These are phyloP conservation scores for Eumerus sabulonum DNA, from an alignment of 2,888 invertebrate species.

Conservation along the genomic window DNA sequence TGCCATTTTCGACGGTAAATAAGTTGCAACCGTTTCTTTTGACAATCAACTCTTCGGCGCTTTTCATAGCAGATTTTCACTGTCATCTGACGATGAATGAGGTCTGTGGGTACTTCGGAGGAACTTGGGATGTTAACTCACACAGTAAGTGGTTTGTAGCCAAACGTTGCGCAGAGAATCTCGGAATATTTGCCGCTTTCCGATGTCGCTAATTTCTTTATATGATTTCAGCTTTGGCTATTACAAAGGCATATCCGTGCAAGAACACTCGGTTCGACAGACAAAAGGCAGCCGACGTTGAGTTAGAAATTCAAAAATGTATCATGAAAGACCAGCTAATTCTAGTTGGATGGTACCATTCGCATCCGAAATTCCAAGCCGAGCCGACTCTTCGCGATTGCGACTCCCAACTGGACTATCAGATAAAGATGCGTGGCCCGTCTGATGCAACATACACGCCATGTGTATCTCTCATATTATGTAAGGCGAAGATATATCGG, in stretches of 20 bases:
- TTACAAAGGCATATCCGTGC: conserved; percentile 94
- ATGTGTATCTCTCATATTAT: conserved; percentile 94
- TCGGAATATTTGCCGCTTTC: background rate
- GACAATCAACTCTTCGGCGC: conserved; percentile 91
- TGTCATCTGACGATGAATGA: conserved; percentile 96
- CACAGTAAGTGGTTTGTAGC: conserved; percentile 86
- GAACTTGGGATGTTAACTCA: conserved; percentile 95
- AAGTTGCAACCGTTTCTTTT: conserved; percentile 96
- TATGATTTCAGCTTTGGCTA: conserved; percentile 85
- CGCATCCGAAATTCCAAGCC: conserved; percentile 92
- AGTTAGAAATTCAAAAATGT: conserved; percentile 89
- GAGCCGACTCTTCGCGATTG: conserved; percentile 93
- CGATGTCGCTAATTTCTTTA: background rate
- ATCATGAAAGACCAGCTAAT: conserved; percentile 90
- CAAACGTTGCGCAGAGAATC: conserved; percentile 11
- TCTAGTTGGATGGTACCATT: conserved; percentile 97
- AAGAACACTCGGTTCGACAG: conserved; percentile 89
- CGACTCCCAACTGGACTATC: conserved; percentile 95
- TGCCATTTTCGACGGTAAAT: conserved; percentile 91
- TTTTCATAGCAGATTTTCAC: conserved; percentile 94
- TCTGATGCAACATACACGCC: conserved; percentile 95
- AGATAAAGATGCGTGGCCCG: conserved; percentile 95
- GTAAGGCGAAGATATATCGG: conserved; percentile 82
- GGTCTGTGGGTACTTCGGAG: conserved; percentile 97
- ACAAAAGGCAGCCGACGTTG: conserved; percentile 87